A percentile compares a stretch with the other conserved stretches of the same genome.
Conservation (phyloP, 2,113 vertebrate species). For the Pitta sordida region DNA sequence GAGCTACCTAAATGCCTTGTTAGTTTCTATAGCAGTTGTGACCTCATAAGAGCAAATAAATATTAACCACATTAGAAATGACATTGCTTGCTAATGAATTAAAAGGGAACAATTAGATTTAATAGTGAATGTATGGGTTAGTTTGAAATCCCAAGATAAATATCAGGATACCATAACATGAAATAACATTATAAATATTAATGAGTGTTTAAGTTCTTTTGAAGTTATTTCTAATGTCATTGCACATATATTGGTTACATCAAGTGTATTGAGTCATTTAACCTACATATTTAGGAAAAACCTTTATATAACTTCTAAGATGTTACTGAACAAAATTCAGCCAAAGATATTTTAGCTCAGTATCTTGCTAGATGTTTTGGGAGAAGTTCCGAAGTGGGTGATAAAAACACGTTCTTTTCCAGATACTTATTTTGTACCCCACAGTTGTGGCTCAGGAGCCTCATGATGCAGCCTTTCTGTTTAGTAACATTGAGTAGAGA, state of each 20-base stretch:
- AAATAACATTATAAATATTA: neutral
- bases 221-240: neutral
- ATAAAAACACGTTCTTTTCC: neutral
- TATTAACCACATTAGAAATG: neutral
- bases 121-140: neutral
- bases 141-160: neutral
- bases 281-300: neutral
- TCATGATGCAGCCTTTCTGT: neutral
- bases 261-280: neutral
- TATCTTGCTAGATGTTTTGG: neutral
- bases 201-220: neutral
- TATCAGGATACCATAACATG: neutral
- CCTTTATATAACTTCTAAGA: neutral
- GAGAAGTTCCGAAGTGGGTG: neutral
- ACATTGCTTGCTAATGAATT: neutral
- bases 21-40: neutral
- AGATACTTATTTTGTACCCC: neutral
- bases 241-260: neutral
- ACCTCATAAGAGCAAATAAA: neutral
- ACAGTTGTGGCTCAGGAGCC: neutral
- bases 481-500: accelerated
- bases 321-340: neutral
- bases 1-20: neutral
- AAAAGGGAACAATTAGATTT: neutral
- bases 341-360: neutral